Evolutionary conservation across 2,113 vertebrate genomes (phyloP).

Genomic region (Crypturellus undulatus): DNA sequence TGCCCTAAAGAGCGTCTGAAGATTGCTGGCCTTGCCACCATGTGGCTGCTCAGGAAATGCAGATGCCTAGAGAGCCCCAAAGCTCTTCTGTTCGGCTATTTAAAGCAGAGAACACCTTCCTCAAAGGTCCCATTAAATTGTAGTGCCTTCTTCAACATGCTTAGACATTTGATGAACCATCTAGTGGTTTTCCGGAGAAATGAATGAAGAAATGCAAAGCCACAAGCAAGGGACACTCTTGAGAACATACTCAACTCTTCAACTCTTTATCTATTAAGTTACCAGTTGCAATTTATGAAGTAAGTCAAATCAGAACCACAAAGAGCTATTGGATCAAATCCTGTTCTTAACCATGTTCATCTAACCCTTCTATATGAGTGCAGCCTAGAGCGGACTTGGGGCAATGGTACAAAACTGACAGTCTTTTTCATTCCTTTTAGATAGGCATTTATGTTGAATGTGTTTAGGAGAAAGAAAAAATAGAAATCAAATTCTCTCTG

Average conservation of each 20-base stretch:
- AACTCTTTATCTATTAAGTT: neutral
- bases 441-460: neutral
- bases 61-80: neutral
- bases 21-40: neutral
- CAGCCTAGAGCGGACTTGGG: neutral
- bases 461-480: conserved; percentile 4
- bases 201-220: neutral
- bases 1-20: neutral
- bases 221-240: neutral
- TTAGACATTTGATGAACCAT: neutral
- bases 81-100: neutral
- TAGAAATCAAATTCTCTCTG: neutral
- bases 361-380: neutral
- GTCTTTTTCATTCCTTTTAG: neutral
- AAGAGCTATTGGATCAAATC: neutral
- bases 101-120: neutral
- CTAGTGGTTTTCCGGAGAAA: neutral
- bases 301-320: neutral
- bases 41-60: neutral
- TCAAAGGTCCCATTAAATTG: neutral
- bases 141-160: neutral
- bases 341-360: accelerated
- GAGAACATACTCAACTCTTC: neutral
- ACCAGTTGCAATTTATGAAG: neutral
- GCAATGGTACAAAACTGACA: neutral